A percentile compares a stretch with the other conserved stretches of the same genome.
These are phyloP conservation scores for Hemicentrotus pulcherrimus DNA, from an alignment of 35 echinoderm and acorn worm species.

Conservation along the genomic window DNA sequence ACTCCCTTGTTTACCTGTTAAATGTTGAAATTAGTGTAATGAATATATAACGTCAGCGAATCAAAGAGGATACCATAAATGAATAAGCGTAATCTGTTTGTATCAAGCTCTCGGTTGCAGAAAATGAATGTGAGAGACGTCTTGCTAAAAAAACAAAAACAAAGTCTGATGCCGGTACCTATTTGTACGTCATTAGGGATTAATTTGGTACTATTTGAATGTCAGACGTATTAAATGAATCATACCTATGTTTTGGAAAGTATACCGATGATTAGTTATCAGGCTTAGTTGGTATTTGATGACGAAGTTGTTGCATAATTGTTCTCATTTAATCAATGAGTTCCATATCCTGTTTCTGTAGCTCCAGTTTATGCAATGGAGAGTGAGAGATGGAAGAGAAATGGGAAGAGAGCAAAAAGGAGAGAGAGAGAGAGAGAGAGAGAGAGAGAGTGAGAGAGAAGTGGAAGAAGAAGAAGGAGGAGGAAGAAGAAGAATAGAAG, in stretches of 20 bases:
- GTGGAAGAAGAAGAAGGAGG: too few species aligned
- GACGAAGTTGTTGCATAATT: not conserved
- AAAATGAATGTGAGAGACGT: not conserved
- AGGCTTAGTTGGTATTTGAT: not conserved
- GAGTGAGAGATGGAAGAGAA: not conserved
- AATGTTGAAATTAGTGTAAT: too few species aligned
- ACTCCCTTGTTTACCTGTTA: too few species aligned
- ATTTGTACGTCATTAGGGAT: slow-evolving; percentile 8
- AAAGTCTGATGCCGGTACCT: not conserved
- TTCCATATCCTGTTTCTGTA: not conserved
- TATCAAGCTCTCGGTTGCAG: too few species aligned
- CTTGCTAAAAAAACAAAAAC: not conserved
- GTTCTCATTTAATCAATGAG: not conserved
- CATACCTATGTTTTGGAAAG: not conserved
- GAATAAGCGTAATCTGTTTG: too few species aligned
- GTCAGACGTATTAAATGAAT: not conserved
- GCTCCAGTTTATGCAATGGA: not conserved
- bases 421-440: not conserved
- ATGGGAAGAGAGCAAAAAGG: not conserved
- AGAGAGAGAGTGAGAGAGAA: not conserved
- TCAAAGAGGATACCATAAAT: too few species aligned
- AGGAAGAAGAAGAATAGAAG: too few species aligned
- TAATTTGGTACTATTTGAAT: not conserved
- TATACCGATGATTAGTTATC: not conserved
- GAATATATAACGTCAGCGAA: too few species aligned